A percentile compares a stretch with the other conserved stretches of the same genome.
phyloP scores from a whole-genome alignment of 2,113 vertebrate genomes.

The Polypterus bichir region DNA sequence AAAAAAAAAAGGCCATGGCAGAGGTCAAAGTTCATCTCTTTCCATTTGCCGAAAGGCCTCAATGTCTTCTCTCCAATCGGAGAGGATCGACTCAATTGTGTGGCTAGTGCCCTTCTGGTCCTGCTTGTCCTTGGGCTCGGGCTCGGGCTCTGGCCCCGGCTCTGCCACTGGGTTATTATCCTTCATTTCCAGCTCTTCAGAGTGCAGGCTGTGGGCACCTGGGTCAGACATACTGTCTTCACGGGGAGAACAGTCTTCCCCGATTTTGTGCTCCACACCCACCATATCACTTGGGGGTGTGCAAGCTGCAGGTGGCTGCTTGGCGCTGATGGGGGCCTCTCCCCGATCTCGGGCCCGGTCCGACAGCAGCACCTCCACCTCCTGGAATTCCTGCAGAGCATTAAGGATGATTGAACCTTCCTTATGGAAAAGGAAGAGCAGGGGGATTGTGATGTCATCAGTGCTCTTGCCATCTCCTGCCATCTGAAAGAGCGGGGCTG shows the following conservation, averaged over 20 bases:
- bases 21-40: conserved; percentile 90
- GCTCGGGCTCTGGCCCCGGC: conserved; percentile 20
- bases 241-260: background rate
- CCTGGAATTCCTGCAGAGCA: conserved; percentile 73
- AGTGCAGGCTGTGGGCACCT: background rate
- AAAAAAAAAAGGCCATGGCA: no score
- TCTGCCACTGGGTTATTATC: conserved; percentile 10
- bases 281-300: background rate
- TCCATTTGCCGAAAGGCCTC: conserved; percentile 98
- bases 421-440: conserved; percentile 95
- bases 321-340: conserved; percentile 29
- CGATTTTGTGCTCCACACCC: background rate
- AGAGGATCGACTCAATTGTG: conserved; percentile 78
- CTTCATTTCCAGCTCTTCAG: background rate
- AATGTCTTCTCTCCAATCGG: conserved; percentile 96
- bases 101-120: conserved; percentile 32
- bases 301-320: background rate
- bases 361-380: conserved; percentile 89
- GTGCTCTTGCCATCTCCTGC: conserved; percentile 89
- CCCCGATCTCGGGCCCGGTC: conserved; percentile 93
- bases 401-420: conserved; percentile 90
- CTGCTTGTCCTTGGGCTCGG: conserved; percentile 14
- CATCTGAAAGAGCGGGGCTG: conserved; percentile 97
- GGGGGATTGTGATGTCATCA: conserved; percentile 78
- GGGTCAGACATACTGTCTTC: background rate